Conservation (phyloP, 2,113 vertebrate genomes). For the Chionodraco myersi region DNA sequence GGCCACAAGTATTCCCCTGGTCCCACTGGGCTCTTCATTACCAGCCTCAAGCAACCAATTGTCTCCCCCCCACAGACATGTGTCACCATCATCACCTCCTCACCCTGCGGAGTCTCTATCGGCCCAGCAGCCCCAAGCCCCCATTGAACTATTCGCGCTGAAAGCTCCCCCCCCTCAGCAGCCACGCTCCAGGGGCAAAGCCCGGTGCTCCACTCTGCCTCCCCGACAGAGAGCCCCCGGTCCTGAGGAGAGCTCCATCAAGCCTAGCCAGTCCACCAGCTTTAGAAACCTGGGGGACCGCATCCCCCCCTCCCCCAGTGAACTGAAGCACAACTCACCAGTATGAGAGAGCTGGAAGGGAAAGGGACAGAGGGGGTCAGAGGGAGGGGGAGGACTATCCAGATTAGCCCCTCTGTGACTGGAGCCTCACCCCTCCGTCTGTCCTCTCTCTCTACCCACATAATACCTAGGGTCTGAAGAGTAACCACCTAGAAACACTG, state of each 20-base stretch:
- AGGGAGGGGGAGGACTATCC: slow-evolving; percentile 44
- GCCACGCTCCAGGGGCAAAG: slow-evolving; percentile 73
- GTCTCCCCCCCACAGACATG: slow-evolving; percentile 15
- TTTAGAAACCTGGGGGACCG: slow-evolving; percentile 74
- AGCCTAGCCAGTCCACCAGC: slow-evolving; percentile 80
- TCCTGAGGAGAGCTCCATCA: slow-evolving; percentile 55
- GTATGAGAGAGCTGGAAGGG: slow-evolving; percentile 57
- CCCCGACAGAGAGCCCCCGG: slow-evolving; percentile 66
- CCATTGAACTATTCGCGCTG: slow-evolving; percentile 71
- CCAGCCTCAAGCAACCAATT: slow-evolving; percentile 23
- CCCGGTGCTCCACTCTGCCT: slow-evolving; percentile 80
- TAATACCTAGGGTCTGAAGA: slow-evolving; percentile 44
- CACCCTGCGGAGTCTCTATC: slow-evolving; percentile 31
- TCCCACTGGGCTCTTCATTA: slow-evolving; percentile 38
- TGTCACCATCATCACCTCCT: slow-evolving; percentile 26
- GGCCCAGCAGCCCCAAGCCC: slow-evolving; percentile 51
- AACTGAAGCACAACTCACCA: slow-evolving; percentile 73
- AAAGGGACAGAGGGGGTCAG: slow-evolving; percentile 25
- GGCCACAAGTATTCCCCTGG: slow-evolving; percentile 43
- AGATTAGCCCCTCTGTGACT: slow-evolving; percentile 67
- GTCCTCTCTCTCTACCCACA: slow-evolving; percentile 20
- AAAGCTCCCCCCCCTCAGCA: slow-evolving; percentile 77
- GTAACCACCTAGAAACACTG: slow-evolving; percentile 27
- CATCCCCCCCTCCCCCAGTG: slow-evolving; percentile 74
- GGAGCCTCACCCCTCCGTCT: slow-evolving; percentile 43